A percentile compares a stretch with the other conserved stretches of the same genome.
phyloP scores from a whole-genome alignment of 1,140 invertebrate genomes.

The Aphelenchoides avenae region DNA sequence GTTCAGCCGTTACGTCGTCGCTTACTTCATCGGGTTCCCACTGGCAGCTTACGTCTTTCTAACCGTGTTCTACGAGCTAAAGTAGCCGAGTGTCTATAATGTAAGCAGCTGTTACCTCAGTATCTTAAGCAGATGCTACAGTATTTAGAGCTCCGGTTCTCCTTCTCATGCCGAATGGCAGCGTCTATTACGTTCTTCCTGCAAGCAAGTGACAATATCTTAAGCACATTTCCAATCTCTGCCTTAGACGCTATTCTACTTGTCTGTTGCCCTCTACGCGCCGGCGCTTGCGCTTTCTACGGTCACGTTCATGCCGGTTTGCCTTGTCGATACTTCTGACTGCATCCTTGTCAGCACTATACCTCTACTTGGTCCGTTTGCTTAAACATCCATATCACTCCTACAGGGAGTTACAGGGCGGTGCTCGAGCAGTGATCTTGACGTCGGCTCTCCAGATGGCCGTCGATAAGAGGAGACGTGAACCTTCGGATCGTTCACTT shows the following conservation, averaged over 20 bases:
- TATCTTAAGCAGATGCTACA: slow-evolving; percentile 15
- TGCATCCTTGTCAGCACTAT: slow-evolving; percentile 38
- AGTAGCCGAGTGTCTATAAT: slow-evolving; percentile 39
- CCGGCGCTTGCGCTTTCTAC: slow-evolving; percentile 41
- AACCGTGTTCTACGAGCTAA: slow-evolving; percentile 37
- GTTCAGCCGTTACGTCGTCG: slow-evolving; percentile 28
- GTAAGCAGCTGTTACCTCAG: slow-evolving; percentile 2
- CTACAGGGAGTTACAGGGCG: slow-evolving; percentile 42
- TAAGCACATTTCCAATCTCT: background rate
- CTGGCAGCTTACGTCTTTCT: slow-evolving; percentile 43
- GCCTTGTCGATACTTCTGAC: slow-evolving; percentile 39
- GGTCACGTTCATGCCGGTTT: slow-evolving; percentile 25
- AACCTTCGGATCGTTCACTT: too few relatives aligned
- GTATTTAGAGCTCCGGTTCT: slow-evolving; percentile 41
- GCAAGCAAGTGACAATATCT: slow-evolving; percentile 43
- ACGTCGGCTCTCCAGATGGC: slow-evolving; percentile 50
- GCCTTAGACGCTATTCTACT: slow-evolving; percentile 43
- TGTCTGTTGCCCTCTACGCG: slow-evolving; percentile 47
- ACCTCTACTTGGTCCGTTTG: slow-evolving; percentile 45
- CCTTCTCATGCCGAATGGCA: slow-evolving; percentile 31
- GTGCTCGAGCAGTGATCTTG: slow-evolving; percentile 45
- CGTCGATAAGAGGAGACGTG: too few relatives aligned
- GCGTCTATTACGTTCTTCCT: slow-evolving; percentile 30
- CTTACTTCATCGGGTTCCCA: slow-evolving; percentile 43
- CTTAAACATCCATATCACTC: too few relatives aligned